Evolutionary conservation across 1,140 invertebrate genomes (phyloP).

Genomic region (Aphaenogaster floridana): DNA sequence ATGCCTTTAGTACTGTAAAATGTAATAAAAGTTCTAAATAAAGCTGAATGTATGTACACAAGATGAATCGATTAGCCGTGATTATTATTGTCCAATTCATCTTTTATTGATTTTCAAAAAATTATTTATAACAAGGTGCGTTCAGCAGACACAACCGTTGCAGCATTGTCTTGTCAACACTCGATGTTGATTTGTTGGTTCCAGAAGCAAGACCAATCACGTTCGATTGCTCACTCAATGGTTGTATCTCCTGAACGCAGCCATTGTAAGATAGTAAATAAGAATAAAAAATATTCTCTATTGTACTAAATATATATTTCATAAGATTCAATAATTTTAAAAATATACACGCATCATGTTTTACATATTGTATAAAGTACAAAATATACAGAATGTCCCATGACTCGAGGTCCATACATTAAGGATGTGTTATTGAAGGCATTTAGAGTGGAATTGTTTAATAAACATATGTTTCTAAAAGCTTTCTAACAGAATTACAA

Average conservation of each 20-base stretch:
- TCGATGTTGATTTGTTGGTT: no score
- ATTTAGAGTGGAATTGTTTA: no score
- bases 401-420: no score
- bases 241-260: no score
- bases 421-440: no score
- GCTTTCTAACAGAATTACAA: no score
- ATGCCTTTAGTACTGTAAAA: not conserved
- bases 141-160: no score
- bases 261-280: not conserved
- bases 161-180: no score
- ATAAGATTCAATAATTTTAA: not conserved
- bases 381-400: not conserved
- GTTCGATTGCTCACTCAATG: no score
- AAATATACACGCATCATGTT: not conserved
- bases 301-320: not conserved
- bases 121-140: not conserved
- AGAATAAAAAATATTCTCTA: not conserved
- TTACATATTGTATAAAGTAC: not conserved
- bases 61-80: not conserved
- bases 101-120: not conserved
- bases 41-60: not conserved
- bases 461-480: no score
- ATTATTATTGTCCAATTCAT: not conserved
- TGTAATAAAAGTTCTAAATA: conserved; percentile 25
- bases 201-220: no score